phyloP scores from a whole-genome alignment of 1,140 invertebrate genomes.

The Trachymyrmex cornetzi region DNA sequence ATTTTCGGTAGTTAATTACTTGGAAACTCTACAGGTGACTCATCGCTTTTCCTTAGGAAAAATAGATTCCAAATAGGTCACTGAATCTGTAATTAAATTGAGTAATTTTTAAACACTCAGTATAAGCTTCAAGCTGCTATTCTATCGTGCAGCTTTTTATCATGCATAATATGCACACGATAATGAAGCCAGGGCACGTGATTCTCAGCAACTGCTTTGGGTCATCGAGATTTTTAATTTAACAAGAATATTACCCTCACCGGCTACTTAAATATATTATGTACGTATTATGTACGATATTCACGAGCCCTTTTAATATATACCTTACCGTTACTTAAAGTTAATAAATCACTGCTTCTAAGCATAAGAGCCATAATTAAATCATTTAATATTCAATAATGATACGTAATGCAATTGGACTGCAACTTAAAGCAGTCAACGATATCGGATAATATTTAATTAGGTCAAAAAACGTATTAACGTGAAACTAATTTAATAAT shows the following conservation, averaged over 20 bases:
- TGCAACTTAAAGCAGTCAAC: background rate
- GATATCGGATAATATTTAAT: conserved; percentile 4
- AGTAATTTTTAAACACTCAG: background rate
- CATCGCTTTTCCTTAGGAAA: background rate
- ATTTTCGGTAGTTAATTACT: background rate
- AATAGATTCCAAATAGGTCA: background rate
- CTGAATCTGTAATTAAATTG: conserved; percentile 10
- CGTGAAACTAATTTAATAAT: background rate
- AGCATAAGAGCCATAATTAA: background rate
- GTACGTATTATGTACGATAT: conserved; percentile 8
- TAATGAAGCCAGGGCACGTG: conserved; percentile 11
- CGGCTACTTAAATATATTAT: conserved; percentile 1
- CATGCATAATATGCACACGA: conserved; percentile 1
- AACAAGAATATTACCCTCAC: conserved; percentile 22
- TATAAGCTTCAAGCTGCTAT: background rate
- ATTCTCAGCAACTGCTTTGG: background rate
- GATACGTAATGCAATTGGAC: background rate
- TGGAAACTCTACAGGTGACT: background rate
- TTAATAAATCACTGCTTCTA: conserved; percentile 19
- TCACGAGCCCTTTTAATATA: conserved; percentile 9
- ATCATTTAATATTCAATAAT: conserved; percentile 21
- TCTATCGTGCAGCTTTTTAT: conserved; percentile 5
- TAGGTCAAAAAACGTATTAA: background rate
- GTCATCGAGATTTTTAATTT: conserved; percentile 41
- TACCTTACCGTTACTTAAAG: background rate